A percentile compares a stretch with the other conserved stretches of the same genome.
These are phyloP conservation scores for Drosophila insularis DNA, from an alignment of 1,140 invertebrate genomes.

Conservation along the genomic window DNA sequence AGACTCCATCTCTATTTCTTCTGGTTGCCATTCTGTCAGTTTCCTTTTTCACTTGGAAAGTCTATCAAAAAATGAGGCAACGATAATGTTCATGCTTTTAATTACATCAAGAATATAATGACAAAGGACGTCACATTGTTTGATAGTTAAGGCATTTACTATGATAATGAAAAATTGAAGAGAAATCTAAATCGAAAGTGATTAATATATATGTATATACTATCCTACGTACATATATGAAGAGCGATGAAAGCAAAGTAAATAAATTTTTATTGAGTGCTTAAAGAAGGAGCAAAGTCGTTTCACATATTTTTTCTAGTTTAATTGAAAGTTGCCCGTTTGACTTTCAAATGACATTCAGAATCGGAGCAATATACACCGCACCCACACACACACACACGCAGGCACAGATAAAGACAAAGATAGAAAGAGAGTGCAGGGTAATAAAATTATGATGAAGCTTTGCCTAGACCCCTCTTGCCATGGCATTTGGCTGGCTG, in stretches of 20 bases:
- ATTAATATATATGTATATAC: conserved; percentile 46
- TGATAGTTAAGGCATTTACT: conserved; percentile 56
- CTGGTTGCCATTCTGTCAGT: background rate
- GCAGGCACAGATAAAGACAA: background rate
- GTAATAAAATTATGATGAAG: conserved; percentile 76
- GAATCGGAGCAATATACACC: conserved; percentile 1
- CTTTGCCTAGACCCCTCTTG: conserved; percentile 38
- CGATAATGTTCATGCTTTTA: conserved; percentile 63
- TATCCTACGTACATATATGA: conserved; percentile 9
- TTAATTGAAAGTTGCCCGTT: conserved; percentile 70
- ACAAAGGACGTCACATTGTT: conserved; percentile 54
- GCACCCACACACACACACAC: background rate
- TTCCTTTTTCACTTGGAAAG: conserved; percentile 24
- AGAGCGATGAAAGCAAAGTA: conserved; percentile 39
- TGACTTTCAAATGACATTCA: conserved; percentile 78
- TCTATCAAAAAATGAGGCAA: conserved; percentile 54
- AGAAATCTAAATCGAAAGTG: conserved; percentile 50
- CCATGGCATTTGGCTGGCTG: conserved; percentile 45
- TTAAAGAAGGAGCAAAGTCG: conserved; percentile 22
- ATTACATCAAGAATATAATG: conserved; percentile 45
- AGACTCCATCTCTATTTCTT: background rate
- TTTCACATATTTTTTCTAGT: conserved; percentile 29
- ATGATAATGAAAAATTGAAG: conserved; percentile 53
- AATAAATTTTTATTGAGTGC: conserved; percentile 65
- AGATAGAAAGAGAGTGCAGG: conserved; percentile 38